Conservation (phyloP, 2,113 vertebrate species). For the Charina bottae region DNA sequence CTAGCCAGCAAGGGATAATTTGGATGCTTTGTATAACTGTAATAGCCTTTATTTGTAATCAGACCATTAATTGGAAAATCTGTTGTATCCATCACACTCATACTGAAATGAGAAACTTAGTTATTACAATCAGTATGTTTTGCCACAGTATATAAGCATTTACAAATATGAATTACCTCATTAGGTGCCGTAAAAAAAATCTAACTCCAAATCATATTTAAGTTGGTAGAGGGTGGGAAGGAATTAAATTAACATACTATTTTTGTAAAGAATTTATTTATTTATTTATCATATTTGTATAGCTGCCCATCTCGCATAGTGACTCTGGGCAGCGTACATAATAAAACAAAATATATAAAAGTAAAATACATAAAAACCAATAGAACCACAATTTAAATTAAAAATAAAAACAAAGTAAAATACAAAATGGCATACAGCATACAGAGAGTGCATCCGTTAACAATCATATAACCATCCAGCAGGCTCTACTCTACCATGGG, state of each 20-base stretch:
- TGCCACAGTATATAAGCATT: constrained; percentile 29
- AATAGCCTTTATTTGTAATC: constrained; percentile 36
- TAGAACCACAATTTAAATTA: too few species aligned
- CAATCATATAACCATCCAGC: too few species aligned
- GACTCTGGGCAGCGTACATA: too few species aligned
- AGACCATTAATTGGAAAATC: constrained; percentile 43
- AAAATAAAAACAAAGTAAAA: too few species aligned
- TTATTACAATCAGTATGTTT: constrained; percentile 44
- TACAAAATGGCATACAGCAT: too few species aligned
- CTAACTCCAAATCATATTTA: constrained; percentile 32
- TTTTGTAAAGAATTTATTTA: too few species aligned
- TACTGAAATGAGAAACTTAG: constrained; percentile 34
- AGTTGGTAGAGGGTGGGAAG: constrained; percentile 36
- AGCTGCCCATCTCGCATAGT: too few species aligned
- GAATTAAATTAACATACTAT: constrained; percentile 33
- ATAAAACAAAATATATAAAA: too few species aligned
- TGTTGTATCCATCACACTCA: constrained; percentile 1
- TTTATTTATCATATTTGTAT: too few species aligned
- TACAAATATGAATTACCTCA: constrained; percentile 53
- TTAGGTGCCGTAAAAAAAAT: constrained; percentile 31
- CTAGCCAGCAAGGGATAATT: neutral
- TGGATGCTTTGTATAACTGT: neutral
- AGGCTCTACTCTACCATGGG: too few species aligned
- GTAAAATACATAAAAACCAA: too few species aligned
- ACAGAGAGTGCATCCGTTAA: too few species aligned